A percentile compares a stretch with the other conserved stretches of the same genome.
Conservation (phyloP, 2,888 invertebrate species). For the Parasteatoda lunata region DNA sequence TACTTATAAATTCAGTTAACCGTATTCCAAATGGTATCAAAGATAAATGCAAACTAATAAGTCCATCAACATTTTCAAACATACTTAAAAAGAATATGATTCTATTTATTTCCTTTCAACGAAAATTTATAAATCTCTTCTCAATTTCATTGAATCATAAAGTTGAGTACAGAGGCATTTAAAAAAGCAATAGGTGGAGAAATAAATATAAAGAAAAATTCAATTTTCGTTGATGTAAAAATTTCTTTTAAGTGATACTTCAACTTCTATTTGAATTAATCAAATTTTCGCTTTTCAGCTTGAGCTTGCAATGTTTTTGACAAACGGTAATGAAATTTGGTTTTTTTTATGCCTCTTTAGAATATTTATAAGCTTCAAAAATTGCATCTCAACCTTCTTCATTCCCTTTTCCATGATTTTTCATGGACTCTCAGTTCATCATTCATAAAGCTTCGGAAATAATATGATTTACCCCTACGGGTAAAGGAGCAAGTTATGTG, state of each 20-base stretch:
- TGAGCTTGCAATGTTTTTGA: background rate
- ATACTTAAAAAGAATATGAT: no score
- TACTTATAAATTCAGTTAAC: no score
- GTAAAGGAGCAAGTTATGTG: background rate
- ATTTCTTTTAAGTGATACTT: background rate
- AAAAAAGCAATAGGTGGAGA: background rate
- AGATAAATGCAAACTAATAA: no score
- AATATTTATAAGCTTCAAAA: constrained; percentile 50
- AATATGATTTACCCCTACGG: constrained; percentile 51
- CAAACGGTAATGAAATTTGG: constrained; percentile 40
- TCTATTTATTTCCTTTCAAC: no score
- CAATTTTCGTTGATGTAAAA: background rate
- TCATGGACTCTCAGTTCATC: constrained; percentile 37
- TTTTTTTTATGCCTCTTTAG: constrained; percentile 34
- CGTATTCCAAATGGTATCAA: no score
- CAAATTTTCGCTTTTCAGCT: constrained; percentile 17
- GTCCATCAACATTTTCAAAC: no score
- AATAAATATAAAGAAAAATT: background rate
- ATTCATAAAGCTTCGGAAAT: constrained; percentile 55
- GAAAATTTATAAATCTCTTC: no score
- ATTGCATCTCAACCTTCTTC: constrained; percentile 34
- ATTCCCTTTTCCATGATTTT: constrained; percentile 29
- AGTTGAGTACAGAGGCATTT: no score
- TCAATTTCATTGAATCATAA: no score
- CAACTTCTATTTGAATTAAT: constrained; percentile 24